Conservation (phyloP, 1,140 invertebrate species). For the Phthorimaea operculella region DNA sequence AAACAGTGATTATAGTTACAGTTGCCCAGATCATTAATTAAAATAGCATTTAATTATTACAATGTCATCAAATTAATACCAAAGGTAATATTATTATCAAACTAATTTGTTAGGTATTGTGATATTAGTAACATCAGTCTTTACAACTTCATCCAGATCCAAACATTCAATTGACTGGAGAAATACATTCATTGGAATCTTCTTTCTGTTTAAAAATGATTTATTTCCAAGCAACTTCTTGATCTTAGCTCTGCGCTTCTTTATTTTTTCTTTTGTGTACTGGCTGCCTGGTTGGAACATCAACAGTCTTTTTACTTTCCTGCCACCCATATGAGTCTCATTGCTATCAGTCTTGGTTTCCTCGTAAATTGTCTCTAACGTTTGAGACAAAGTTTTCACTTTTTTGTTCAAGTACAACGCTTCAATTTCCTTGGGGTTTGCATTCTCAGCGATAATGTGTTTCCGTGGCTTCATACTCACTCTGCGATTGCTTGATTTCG, state of each 20-base stretch:
- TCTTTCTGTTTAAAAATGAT: slow-evolving; percentile 57
- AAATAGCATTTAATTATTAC: too few relatives aligned
- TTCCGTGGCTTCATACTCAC: slow-evolving; percentile 58
- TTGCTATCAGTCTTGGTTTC: slow-evolving; percentile 44
- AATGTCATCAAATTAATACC: neutral
- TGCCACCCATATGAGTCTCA: slow-evolving; percentile 39
- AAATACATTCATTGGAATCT: slow-evolving; percentile 61
- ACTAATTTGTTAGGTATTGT: neutral
- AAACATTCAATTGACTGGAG: slow-evolving; percentile 55
- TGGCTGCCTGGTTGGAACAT: slow-evolving; percentile 59
- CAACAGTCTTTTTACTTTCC: slow-evolving; percentile 59
- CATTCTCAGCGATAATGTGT: slow-evolving; percentile 41
- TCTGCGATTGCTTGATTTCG: slow-evolving; percentile 47
- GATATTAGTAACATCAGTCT: slow-evolving; percentile 27
- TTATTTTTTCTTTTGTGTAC: slow-evolving; percentile 61
- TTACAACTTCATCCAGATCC: slow-evolving; percentile 53
- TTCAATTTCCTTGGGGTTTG: slow-evolving; percentile 57
- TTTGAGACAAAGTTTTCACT: slow-evolving; percentile 49
- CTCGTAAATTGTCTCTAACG: slow-evolving; percentile 59
- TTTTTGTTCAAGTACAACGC: slow-evolving; percentile 59
- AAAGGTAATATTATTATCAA: slow-evolving; percentile 1
- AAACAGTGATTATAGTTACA: neutral
- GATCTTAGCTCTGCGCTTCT: slow-evolving; percentile 58
- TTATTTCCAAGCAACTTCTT: slow-evolving; percentile 58
- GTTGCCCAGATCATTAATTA: neutral